A percentile compares a stretch with the other conserved stretches of the same genome.
Evolutionary conservation across 2,888 invertebrate species (phyloP).

Genomic region (Plebejus anna): DNA sequence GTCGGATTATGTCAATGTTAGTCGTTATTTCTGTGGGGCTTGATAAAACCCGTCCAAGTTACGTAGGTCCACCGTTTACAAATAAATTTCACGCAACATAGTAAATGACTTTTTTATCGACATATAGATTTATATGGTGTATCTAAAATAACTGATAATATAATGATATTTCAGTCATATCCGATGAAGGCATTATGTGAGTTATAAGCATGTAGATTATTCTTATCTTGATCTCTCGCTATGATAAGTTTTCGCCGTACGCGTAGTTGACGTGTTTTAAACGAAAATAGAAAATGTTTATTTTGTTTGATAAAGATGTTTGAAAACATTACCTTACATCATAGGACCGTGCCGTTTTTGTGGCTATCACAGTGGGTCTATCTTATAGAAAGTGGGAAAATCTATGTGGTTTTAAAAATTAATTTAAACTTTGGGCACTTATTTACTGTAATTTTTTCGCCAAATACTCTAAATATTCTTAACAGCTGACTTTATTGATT

Average conservation of each 20-base stretch:
- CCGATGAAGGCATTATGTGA: background rate
- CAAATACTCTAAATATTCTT: no score
- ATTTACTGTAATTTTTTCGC: no score
- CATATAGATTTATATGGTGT: background rate
- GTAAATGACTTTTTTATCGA: background rate
- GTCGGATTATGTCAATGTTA: no score
- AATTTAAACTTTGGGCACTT: no score
- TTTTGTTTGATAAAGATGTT: background rate
- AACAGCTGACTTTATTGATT: no score
- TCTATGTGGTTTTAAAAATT: no score
- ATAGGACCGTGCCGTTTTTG: background rate
- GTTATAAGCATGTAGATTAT: constrained; percentile 14
- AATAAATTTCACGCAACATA: background rate
- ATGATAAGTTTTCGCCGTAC: background rate
- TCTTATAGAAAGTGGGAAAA: no score
- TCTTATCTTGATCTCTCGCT: constrained; percentile 13
- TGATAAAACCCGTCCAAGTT: no score
- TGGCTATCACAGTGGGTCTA: background rate
- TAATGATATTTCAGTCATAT: background rate
- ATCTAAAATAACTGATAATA: background rate
- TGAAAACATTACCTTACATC: background rate
- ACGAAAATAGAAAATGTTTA: constrained; percentile 19
- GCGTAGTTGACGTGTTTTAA: background rate
- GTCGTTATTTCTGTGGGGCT: no score
- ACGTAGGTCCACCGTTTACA: no score